phyloP scores from a whole-genome alignment of 2,888 invertebrate species.

The Esperia sulphurella region DNA sequence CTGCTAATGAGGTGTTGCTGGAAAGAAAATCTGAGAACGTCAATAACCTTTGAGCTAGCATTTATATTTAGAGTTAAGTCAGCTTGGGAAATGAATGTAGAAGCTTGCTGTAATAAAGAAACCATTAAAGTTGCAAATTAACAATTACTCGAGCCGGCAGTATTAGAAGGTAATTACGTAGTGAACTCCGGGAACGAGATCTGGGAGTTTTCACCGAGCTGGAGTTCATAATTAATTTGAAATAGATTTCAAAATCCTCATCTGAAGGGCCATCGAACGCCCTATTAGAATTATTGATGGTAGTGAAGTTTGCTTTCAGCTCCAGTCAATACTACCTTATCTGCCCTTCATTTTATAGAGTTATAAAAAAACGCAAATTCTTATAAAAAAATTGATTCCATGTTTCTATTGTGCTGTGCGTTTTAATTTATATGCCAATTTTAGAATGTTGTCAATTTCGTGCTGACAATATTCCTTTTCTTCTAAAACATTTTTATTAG shows the following conservation, averaged over 20 bases:
- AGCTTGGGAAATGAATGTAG: neutral
- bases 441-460: too few relatives aligned
- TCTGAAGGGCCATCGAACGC: slow-evolving; percentile 8
- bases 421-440: too few relatives aligned
- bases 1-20: slow-evolving; percentile 5
- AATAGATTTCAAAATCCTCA: slow-evolving; percentile 22
- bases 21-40: neutral
- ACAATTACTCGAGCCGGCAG: slow-evolving; percentile 7
- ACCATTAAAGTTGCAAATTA: slow-evolving; percentile 8
- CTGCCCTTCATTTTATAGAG: too few relatives aligned
- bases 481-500: too few relatives aligned
- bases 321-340: too few relatives aligned
- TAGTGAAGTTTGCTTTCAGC: neutral
- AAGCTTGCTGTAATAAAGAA: neutral
- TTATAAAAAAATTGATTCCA: too few relatives aligned
- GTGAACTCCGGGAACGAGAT: slow-evolving; percentile 21
- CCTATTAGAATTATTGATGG: slow-evolving; percentile 12
- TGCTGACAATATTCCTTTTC: too few relatives aligned
- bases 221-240: slow-evolving; percentile 23
- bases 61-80: neutral
- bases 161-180: slow-evolving; percentile 21
- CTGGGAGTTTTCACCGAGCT: too few relatives aligned
- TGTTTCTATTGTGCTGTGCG: too few relatives aligned
- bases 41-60: neutral
- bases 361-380: too few relatives aligned